Evolutionary conservation across 2,888 invertebrate species (phyloP), one percentile per base, ranked within the genome.

Genomic region (Acronicta leporina): DNA sequence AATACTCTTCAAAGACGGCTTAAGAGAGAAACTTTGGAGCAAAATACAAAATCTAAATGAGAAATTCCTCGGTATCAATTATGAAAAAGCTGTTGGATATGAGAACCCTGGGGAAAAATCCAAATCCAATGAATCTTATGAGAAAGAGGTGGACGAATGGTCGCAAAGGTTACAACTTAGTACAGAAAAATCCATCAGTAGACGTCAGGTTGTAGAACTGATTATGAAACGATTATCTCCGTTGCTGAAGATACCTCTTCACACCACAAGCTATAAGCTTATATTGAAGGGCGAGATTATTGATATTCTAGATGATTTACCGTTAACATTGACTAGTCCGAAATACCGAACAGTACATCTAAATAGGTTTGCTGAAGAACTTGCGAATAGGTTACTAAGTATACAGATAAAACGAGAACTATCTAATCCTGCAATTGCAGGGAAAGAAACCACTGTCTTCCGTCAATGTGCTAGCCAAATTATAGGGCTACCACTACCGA

Each of bases 11-110:
- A 83, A 79, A 68, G 60, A 73, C 2, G 50, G 48, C 35, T 56
- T 90, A 10, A 80, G 67, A 55, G 71, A 82, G n/a, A 78, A 70
- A 25, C 75, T 90, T 3, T 70, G 82, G 30, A n/a, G 58, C n/a
- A 81, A 61, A 60, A 76, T 89, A 16, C 67, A 65, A 44, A 53
- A 53, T 4, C 42, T 85, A 0, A 85, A 85, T 49, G 58, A 57
- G 7, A 78, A 66, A 48, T 61, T 67, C 33, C 50, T 68, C 1
- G 46, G 43, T 1, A 44, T 57, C 16, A 74, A 16, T 40, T 27
- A 55, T 52, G 49, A 53, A 6, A 63, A 46, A 40, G 2, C 27
- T 2, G 35, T 40, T 43, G 50, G 20, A 40, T 5, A 15, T 14
- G 11, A 44, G 2, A 16, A 35, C 1, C 4, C 45, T 13, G 43